Evolutionary conservation across 2,797 vertebrate genomes (phyloP), one percentile per base, ranked within the genome.

Genomic region (Taeniopygia guttata): DNA sequence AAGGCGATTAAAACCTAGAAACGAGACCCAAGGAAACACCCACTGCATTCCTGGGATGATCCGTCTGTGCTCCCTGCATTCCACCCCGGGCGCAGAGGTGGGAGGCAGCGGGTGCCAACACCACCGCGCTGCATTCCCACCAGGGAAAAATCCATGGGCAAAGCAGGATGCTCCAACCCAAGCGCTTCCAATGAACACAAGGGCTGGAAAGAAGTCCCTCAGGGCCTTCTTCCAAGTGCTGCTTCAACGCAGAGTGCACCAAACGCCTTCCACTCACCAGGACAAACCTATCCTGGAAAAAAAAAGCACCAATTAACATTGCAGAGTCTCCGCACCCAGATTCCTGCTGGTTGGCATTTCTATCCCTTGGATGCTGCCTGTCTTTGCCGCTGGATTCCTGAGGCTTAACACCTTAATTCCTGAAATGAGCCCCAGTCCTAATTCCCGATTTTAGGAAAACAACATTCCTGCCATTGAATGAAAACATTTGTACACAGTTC

Each of bases 401-500:
- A 97, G 97, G 95, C 93, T 95, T 89, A 96, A 95, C 91, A 95
- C 78, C 91, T 91, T 79, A 79, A 90, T 95, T 97, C 95, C 97
- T 95, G 87, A 94, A 95, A 80, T 91, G 90, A 96, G 95, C 94
- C 96, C 96, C 93, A 90, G 83, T 87, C 90, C 94, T 94, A 90
- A 96, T 95, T 95, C 95, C 88, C 11, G 76, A 94, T 94, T 96
- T 97, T 96, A 96, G 95, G 96, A 97, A 98, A 98, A 98, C 93
- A 97, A 96, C 96, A 94, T 97, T 97, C 93, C 95, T 97, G 68
- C 97, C 95, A 86, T 83, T 95, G 89, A 94, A 94, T 95, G 94
- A 96, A 97, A 96, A 97, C 95, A 78, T 95, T 94, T 95, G 87
- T 95, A 95, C 96, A 92, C 96, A 97, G 96, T 97, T 87, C 97